phyloP scores from a whole-genome alignment of 2,797 vertebrate species.

The Platyrinchus mystaceus region DNA sequence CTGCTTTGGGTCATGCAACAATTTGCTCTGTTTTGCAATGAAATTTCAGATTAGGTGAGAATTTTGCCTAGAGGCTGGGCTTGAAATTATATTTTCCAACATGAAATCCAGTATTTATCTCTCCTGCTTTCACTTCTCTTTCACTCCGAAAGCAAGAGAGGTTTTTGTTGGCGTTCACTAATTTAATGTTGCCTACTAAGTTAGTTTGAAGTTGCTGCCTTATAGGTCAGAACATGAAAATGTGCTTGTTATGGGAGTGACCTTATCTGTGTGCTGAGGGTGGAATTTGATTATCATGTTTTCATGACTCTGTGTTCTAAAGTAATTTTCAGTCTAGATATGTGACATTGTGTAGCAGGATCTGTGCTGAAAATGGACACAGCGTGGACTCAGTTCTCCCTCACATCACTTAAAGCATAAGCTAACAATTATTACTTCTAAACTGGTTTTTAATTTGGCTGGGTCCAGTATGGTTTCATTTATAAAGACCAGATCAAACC shows the following conservation, averaged over 20 bases:
- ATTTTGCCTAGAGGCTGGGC: background rate
- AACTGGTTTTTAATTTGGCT: background rate
- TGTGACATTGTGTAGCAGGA: background rate
- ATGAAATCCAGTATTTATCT: background rate
- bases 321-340: background rate
- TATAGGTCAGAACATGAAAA: background rate
- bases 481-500: background rate
- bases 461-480: background rate
- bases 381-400: background rate
- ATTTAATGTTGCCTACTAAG: rapidly evolving
- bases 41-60: background rate
- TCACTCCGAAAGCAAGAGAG: background rate
- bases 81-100: background rate
- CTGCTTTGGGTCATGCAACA: background rate
- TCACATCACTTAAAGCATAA: background rate
- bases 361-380: background rate
- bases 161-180: background rate
- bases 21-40: background rate
- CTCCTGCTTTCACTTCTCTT: background rate
- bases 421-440: background rate
- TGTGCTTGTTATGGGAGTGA: background rate
- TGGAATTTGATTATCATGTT: background rate
- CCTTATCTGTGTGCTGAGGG: background rate
- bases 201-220: background rate
- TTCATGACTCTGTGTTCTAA: background rate